Conservation (phyloP, 2,113 vertebrate genomes). For the Hemicordylus capensis region DNA sequence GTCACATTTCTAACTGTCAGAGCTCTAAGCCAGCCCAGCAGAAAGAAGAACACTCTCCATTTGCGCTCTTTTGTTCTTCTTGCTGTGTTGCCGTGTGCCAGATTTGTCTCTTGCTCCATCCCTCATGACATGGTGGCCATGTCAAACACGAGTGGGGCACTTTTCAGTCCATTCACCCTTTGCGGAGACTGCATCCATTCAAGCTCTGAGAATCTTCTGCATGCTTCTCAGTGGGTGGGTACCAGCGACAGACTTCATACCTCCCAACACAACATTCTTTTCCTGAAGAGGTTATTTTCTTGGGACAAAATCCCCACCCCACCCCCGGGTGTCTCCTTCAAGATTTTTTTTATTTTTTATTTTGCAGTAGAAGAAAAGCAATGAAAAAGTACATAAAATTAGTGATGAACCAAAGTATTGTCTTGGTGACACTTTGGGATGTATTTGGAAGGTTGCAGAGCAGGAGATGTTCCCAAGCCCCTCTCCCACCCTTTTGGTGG, state of each 20-base stretch:
- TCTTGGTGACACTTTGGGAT: no score
- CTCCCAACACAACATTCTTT: not conserved
- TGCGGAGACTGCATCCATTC: not conserved
- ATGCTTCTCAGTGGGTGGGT: not conserved
- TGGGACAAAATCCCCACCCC: no score
- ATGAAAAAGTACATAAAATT: no score
- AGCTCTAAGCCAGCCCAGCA: not conserved
- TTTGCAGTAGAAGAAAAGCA: not conserved
- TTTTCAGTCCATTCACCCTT: not conserved
- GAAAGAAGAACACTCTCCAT: not conserved
- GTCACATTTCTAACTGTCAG: not conserved
- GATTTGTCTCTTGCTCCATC: not conserved
- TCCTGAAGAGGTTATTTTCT: not conserved
- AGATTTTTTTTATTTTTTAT: no score
- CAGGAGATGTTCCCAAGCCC: no score
- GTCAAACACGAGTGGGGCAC: not conserved
- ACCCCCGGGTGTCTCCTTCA: not conserved
- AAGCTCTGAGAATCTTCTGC: not conserved
- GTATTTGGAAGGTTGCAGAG: no score
- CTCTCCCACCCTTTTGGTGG: no score
- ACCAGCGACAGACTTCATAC: not conserved
- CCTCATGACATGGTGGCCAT: not conserved
- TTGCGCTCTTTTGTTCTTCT: not conserved
- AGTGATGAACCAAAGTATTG: no score
- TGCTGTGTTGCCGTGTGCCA: not conserved